Evolutionary conservation across 2,797 vertebrate genomes (phyloP).

Genomic region (Protosalanx chinensis): DNA sequence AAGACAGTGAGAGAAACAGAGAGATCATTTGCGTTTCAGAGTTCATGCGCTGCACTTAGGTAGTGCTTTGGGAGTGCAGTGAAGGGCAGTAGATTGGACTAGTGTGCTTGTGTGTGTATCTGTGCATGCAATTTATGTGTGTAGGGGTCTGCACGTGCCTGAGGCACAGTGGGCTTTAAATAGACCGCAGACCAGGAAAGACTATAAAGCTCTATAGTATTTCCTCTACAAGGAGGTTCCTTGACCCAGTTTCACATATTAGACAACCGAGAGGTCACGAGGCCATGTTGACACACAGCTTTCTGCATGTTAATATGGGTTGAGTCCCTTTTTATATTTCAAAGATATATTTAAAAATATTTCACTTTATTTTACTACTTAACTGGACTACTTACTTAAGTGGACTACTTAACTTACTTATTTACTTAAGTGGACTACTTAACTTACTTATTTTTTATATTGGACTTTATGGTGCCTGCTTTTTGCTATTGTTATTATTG

Average conservation of each 20-base stretch:
- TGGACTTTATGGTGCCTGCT: too few species aligned
- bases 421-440: too few species aligned
- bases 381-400: too few species aligned
- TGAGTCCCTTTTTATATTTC: background rate
- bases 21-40: too few species aligned
- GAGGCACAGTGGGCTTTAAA: constrained; percentile 3
- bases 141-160: background rate
- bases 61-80: too few species aligned
- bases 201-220: background rate
- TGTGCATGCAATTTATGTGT: background rate
- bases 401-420: too few species aligned
- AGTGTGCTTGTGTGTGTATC: background rate
- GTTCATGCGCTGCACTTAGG: too few species aligned
- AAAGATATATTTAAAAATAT: too few species aligned
- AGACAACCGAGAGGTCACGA: background rate
- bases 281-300: background rate
- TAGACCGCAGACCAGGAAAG: constrained; percentile 2
- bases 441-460: too few species aligned
- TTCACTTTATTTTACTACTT: too few species aligned
- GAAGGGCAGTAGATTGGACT: background rate
- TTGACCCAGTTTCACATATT: constrained; percentile 7
- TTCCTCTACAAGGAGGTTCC: constrained; percentile 3
- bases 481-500: too few species aligned
- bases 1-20: background rate
- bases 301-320: background rate